Evolutionary conservation across 92 coral and sea anemone species (phyloP), one percentile per base, ranked within the genome.

Genomic region (Palythoa grandiflora): DNA sequence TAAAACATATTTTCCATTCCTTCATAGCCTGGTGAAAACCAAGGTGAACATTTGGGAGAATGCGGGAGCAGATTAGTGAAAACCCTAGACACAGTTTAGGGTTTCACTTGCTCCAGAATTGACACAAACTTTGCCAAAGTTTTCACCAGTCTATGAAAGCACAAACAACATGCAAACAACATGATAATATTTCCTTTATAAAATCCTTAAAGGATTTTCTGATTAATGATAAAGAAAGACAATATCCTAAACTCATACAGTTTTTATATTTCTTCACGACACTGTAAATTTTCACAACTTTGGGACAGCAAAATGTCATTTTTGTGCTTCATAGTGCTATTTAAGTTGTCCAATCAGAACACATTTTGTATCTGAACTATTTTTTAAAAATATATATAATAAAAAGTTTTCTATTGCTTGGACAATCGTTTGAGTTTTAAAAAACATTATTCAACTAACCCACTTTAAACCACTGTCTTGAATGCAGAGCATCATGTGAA

Each of bases 381-480:
- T 28, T 28, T 28, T 0, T 28, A 28, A 57, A 57, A 57, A 57
- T 57, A 57, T 57, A 57, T 3, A 57, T 57, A 57, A 57, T 57
- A 3, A 60, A 60, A 60, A 17, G 68, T 60, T 60, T 60, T 60
- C 68, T 60, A 14, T 60, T 60, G 20, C 68, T 60, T 60, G 19
- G 39, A 68, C 1, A 21, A 5, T 37, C 74, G 28, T 68, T 36
- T 68, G 44, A 6, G 74, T 71, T 71, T 71, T 15, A 71, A 71
- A 71, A 71, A 71, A 71, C 37, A 50, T 15, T 71, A 51, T 38
- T 71, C 77, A 72, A 72, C 77, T 72, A 72, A 72, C 77, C 77
- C 77, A 72, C 77, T 72, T 71, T 71, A 71, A 71, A 71, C 75
- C 75, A 71, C 75, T 71, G 75, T 39, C 75, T 71, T 71, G 75